Evolutionary conservation across 2,888 invertebrate genomes (phyloP).

Genomic region (Ormyrus rosae): DNA sequence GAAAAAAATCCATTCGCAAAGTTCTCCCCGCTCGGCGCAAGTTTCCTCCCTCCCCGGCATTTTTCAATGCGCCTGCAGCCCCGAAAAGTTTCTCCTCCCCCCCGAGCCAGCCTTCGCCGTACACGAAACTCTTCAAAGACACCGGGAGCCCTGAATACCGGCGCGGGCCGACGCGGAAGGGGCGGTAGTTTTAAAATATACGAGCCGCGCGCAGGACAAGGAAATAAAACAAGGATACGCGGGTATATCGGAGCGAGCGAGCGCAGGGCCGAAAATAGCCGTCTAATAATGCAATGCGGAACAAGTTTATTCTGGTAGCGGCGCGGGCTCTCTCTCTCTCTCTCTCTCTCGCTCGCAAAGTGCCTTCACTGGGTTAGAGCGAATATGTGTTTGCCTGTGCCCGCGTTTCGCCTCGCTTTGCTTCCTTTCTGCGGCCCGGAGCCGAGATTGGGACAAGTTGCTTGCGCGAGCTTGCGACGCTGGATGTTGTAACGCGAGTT

Average conservation of each 20-base stretch:
- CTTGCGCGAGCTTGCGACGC: not conserved
- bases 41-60: too few species aligned
- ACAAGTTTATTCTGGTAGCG: conserved; percentile 73
- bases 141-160: too few species aligned
- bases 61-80: too few species aligned
- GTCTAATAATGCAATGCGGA: conserved; percentile 74
- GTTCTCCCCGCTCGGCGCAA: too few species aligned
- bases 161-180: not conserved
- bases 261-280: conserved; percentile 67
- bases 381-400: conserved; percentile 62
- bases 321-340: conserved; percentile 47
- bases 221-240: conserved; percentile 57
- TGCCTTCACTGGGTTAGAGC: conserved; percentile 68
- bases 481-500: not conserved
- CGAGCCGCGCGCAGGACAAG: conserved; percentile 45
- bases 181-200: conserved; percentile 45
- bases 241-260: conserved; percentile 13
- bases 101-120: too few species aligned
- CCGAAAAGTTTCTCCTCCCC: too few species aligned
- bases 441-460: not conserved
- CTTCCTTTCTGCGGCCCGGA: conserved; percentile 62
- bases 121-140: too few species aligned
- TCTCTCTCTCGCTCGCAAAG: conserved; percentile 1
- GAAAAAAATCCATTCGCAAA: too few species aligned
- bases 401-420: conserved; percentile 64